Percentiles rank a stretch among this genome's conserved stretches.
Evolutionary conservation across 92 coral and sea anemone genomes (phyloP).

Genomic region (Isaurus tuberculatus): DNA sequence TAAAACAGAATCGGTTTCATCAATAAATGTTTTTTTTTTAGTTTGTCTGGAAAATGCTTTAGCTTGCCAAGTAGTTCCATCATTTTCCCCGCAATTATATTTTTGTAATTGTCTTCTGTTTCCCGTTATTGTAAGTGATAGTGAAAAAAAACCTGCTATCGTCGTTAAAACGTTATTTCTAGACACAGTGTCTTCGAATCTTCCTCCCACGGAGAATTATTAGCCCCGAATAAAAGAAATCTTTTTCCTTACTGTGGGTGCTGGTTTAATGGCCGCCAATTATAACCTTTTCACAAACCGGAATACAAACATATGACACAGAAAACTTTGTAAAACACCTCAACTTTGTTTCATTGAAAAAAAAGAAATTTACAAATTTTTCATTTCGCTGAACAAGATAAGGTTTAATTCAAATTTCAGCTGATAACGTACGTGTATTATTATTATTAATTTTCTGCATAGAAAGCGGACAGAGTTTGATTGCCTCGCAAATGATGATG

Average conservation of each 20-base stretch:
- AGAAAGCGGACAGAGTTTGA: conserved; percentile 20
- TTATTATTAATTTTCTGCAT: conserved; percentile 26
- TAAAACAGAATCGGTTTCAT: not conserved
- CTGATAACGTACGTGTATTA: conserved; percentile 36
- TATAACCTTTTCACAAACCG: conserved; percentile 8
- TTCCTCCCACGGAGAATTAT: conserved; percentile 29
- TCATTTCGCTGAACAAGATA: not conserved
- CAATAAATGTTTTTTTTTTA: not conserved
- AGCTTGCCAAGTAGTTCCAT: not conserved
- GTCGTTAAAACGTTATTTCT: conserved; percentile 34
- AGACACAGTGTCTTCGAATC: conserved; percentile 20
- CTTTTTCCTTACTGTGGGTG: conserved; percentile 1
- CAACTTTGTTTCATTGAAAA: not conserved
- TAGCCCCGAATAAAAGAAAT: conserved; percentile 1
- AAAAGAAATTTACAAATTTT: not conserved
- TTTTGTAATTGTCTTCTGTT: not conserved
- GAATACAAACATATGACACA: not conserved
- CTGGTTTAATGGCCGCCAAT: conserved; percentile 27
- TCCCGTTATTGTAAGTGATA: conserved; percentile 11
- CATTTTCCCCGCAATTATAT: not conserved
- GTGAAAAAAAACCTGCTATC: conserved; percentile 23
- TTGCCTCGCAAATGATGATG: conserved; percentile 37
- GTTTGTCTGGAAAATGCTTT: not conserved
- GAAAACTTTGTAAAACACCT: not conserved
- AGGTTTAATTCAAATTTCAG: not conserved